Conservation (phyloP, 2,888 invertebrate species). For the Agonopterix arenella region DNA sequence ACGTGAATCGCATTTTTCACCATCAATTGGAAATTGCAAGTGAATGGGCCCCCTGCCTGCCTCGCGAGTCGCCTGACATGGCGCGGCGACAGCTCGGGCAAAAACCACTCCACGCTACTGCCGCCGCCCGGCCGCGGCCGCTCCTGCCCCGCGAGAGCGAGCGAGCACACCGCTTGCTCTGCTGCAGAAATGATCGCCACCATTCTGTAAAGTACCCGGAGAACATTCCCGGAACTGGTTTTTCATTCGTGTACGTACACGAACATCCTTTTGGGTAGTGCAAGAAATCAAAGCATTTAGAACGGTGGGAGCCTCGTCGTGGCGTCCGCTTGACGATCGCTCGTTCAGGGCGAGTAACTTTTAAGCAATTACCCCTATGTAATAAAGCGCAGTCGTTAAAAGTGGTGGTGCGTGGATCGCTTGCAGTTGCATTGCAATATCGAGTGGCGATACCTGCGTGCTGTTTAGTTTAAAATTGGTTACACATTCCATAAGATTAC, state of each 20-base stretch:
- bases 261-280: conserved; percentile 11
- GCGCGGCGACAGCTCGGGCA: conserved; percentile 8
- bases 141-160: conserved; percentile 1
- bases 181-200: conserved; percentile 16
- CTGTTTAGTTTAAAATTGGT: conserved; percentile 38
- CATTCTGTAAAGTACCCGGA: conserved; percentile 1
- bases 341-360: no score
- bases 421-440: conserved; percentile 11
- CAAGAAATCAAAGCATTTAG: background rate
- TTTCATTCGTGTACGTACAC: conserved; percentile 8
- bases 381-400: no score
- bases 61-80: conserved; percentile 12
- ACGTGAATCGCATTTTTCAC: conserved; percentile 36
- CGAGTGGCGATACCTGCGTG: conserved; percentile 15
- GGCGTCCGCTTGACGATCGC: background rate
- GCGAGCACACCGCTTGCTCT: conserved; percentile 3
- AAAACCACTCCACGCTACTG: conserved; percentile 12
- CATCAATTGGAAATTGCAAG: conserved; percentile 57
- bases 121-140: no score
- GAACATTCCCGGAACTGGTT: conserved; percentile 19
- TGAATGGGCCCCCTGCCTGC: conserved; percentile 58
- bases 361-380: no score
- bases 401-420: background rate
- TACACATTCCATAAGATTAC: conserved; percentile 36
- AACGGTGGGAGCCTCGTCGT: background rate